Conservation (phyloP, 2,888 invertebrate species). For the Diachrysia chrysitis region DNA sequence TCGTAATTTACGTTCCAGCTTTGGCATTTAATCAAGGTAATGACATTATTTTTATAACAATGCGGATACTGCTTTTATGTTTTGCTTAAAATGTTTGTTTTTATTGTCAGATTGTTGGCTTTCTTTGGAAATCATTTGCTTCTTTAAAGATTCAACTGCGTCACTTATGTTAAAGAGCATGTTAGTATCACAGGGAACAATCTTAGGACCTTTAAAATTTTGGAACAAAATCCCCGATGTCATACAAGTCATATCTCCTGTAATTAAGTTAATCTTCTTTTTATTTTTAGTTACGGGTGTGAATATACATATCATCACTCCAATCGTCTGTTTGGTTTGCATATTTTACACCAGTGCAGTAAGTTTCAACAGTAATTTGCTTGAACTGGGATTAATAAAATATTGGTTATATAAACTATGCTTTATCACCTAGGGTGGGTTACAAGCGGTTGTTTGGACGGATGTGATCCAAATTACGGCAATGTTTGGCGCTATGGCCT, state of each 20-base stretch:
- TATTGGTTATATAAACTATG: neutral
- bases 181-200: neutral
- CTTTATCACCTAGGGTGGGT: conserved; percentile 89
- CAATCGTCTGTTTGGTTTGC: conserved; percentile 94
- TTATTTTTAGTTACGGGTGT: conserved; percentile 93
- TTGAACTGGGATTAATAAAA: neutral
- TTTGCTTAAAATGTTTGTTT: neutral
- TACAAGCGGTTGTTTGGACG: conserved; percentile 95
- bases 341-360: conserved; percentile 96
- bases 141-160: neutral
- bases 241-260: no score
- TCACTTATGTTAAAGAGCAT: neutral
- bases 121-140: no score
- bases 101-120: no score
- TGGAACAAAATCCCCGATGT: no score
- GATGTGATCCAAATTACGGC: conserved; percentile 94
- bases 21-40: conserved; percentile 94
- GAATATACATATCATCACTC: conserved; percentile 94
- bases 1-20: conserved; percentile 94
- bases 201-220: neutral
- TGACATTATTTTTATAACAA: neutral
- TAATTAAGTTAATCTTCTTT: neutral
- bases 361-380: conserved; percentile 72
- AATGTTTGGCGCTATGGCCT: conserved; percentile 93
- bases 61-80: neutral